Base-by-base conservation (phyloP, 1,140 invertebrate genomes). In the Thaumatotibia leucotreta region DNA sequence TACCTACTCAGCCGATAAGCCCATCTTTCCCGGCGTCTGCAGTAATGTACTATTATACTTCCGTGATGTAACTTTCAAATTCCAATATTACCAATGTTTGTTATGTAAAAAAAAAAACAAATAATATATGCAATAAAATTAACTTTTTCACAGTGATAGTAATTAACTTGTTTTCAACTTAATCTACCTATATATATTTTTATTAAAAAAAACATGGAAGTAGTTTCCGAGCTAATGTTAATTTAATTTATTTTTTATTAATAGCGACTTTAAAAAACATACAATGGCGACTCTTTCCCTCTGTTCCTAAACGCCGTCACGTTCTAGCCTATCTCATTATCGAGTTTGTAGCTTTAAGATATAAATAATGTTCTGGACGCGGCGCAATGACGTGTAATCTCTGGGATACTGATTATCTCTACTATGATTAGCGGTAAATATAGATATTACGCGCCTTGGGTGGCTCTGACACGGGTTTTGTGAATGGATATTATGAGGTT, bases 391-490 rank as follows among this genome's bases (percentile, higher is more conserved):
- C 52, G 52, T n/a, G 52, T 58, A 58, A 58, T 58, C 52, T 29
- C 11, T 2, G 52, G 8, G 11, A 45, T 20, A 2, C 39, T 45
- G 39, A 45, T 45, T 45, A 45, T 45, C 39, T 45, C 32, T 17
- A 45, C 27, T 4, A 11, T 31, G 52, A 58, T 58, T 58, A 58
- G 52, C 24, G 23, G 23, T 58, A 58, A 58, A 58, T 27, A 58
- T 58, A 58, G 23, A 58, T 58, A 58, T 58, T 58, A 58, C n/a
- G 23, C 52, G n/a, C 52, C 52, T n/a, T 58, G 52, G 52, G 52
- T 58, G 52, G 52, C 52, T 23, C 11, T 58, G 23, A 58, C 52
- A 29, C 24, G 23, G 24, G 9, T 1, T 17, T 14, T 1, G 2
- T 27, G 52, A 27, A 27, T 24, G 52, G n/a, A 17, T 58, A 10